Evolutionary conservation across 2,888 invertebrate genomes (phyloP).

Genomic region (Taenaris catops): DNA sequence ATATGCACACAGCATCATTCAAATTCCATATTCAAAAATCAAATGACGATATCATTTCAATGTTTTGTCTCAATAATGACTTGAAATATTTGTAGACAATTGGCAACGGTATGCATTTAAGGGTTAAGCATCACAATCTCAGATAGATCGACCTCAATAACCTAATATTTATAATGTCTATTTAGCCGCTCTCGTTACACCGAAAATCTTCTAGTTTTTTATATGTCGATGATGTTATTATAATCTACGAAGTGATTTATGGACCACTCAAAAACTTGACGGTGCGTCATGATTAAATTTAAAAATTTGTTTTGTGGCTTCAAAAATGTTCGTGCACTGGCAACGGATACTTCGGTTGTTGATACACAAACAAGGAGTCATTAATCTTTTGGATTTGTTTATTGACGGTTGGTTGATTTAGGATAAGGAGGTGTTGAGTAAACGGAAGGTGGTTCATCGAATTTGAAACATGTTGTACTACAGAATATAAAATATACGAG

Average conservation of each 20-base stretch:
- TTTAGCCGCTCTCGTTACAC: too few relatives aligned
- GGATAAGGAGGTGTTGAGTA: slow-evolving; percentile 9
- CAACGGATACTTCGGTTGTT: slow-evolving; percentile 12
- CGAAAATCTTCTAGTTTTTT: too few relatives aligned
- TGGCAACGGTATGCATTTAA: too few relatives aligned
- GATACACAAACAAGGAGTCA: slow-evolving; percentile 15
- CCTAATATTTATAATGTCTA: too few relatives aligned
- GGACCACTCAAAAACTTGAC: slow-evolving; percentile 10
- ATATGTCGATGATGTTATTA: slow-evolving; percentile 5
- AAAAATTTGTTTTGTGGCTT: slow-evolving; percentile 13
- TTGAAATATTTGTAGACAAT: too few relatives aligned
- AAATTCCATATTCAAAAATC: too few relatives aligned
- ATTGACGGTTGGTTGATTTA: slow-evolving; percentile 13
- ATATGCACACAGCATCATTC: too few relatives aligned
- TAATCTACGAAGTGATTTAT: slow-evolving; percentile 15
- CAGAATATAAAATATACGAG: too few relatives aligned
- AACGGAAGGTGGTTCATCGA: slow-evolving; percentile 3
- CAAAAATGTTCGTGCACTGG: slow-evolving; percentile 7
- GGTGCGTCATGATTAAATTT: slow-evolving; percentile 20
- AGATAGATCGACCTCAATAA: too few relatives aligned
- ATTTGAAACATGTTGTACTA: neutral
- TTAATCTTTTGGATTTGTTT: slow-evolving; percentile 16
- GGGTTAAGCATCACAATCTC: too few relatives aligned
- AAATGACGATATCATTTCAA: too few relatives aligned
- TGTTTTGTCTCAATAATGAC: too few relatives aligned